phyloP scores from a whole-genome alignment of 2,113 vertebrate species.

The Anthoscopus minutus region DNA sequence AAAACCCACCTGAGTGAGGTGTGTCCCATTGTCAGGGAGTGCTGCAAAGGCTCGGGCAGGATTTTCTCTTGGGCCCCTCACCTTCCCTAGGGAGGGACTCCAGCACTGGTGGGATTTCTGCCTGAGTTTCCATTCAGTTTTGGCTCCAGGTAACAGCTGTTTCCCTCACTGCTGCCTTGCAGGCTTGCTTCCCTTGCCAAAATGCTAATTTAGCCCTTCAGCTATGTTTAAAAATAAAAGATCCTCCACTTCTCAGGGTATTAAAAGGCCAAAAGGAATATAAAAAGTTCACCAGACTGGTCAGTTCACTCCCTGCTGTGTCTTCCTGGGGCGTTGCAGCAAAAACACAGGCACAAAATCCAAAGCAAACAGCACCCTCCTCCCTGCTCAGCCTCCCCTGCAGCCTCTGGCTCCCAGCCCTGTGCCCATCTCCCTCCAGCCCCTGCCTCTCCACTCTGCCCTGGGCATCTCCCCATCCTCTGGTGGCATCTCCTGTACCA shows the following conservation, averaged over 20 bases:
- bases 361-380: slow-evolving; percentile 54
- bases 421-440: not conserved
- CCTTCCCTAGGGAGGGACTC: not conserved
- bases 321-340: slow-evolving; percentile 51
- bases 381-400: not conserved
- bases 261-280: slow-evolving; percentile 62
- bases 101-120: not conserved
- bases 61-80: not conserved
- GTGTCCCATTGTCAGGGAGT: not conserved
- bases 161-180: slow-evolving; percentile 31
- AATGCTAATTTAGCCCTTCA: slow-evolving; percentile 58
- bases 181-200: slow-evolving; percentile 12
- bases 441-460: not conserved
- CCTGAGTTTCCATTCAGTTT: not conserved
- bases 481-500: not conserved
- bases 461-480: not conserved
- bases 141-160: slow-evolving; percentile 31
- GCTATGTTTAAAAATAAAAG: slow-evolving; percentile 59
- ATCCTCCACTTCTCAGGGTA: slow-evolving; percentile 34
- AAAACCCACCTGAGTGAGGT: not conserved
- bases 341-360: slow-evolving; percentile 37
- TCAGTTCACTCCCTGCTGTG: slow-evolving; percentile 48
- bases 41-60: not conserved
- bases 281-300: slow-evolving; percentile 61
- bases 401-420: not conserved